Evolutionary conservation across 2,113 vertebrate species (phyloP), one percentile per base, ranked within the genome.

Genomic region (Misgurnus anguillicaudatus): DNA sequence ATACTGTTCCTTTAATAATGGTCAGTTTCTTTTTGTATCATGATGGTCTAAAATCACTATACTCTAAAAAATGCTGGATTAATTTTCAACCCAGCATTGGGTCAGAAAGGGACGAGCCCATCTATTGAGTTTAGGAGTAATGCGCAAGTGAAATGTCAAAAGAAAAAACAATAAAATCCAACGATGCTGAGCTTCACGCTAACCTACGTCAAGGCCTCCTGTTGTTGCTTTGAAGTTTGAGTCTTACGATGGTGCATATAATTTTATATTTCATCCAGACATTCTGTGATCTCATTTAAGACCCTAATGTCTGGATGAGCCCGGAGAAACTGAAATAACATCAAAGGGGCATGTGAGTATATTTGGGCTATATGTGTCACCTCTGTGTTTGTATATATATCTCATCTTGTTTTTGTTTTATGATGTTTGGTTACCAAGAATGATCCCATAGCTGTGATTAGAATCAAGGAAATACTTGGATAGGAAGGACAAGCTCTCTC

Each of bases 351-450:
- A 24, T 55, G 42, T 77, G 62, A 45, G 24, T 31, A 31, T 31
- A 31, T 31, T 31, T 31, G 24, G 41, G 51, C 11, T 48, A 19
- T 53, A 58, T 68, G 19, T 51, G 41, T 81, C 63, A 80, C 79
- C 69, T 80, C 47, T 6, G 11, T 79, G 79, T 83, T 83, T 86
- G 79, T 81, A 39, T 83, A 39, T 83, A 78, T 75, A 83, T 79
- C n/a, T 74, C 61, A 67, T 85, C 66, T 36, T 80, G 71, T 80
- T 82, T 88, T 87, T 69, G 66, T 80, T 83, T 75, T 67, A 67
- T 80, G 64, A 61, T 85, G 84, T 83, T 81, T 83, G 83, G 86
- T 87, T 71, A 77, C 84, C 82, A 78, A 78, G 79, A 77, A 77
- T 60, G 74, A 86, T 67, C 31, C 80, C 84, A 84, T 83, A 84